Evolutionary conservation across 2,797 vertebrate genomes (phyloP).

Genomic region (Tarsius wallacei): DNA sequence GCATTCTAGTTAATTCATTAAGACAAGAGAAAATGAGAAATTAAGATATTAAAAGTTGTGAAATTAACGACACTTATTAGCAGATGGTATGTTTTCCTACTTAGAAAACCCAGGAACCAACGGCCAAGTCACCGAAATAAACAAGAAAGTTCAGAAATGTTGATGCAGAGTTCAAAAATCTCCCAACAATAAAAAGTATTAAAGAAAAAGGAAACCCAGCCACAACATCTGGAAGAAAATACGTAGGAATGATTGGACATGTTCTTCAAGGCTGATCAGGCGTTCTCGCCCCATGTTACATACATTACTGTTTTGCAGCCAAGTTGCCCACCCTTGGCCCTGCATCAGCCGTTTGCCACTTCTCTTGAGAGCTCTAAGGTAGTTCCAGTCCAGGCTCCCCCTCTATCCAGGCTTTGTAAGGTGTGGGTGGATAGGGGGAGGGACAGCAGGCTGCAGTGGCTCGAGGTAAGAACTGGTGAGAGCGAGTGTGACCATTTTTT

Average conservation of each 20-base stretch:
- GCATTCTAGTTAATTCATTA: background rate
- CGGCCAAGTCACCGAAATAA: background rate
- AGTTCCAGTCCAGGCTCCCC: background rate
- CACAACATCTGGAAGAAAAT: background rate
- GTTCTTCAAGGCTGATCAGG: background rate
- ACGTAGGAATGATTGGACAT: background rate
- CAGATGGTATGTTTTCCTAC: background rate
- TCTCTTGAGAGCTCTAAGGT: background rate
- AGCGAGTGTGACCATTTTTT: background rate
- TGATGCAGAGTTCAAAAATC: background rate
- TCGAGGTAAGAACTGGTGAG: background rate
- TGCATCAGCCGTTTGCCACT: background rate
- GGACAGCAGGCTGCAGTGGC: background rate
- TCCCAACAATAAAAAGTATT: background rate
- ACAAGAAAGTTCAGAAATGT: background rate
- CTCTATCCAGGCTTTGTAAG: background rate
- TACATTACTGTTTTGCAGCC: background rate
- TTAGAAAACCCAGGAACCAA: background rate
- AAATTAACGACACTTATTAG: background rate
- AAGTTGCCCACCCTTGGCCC: too few species aligned
- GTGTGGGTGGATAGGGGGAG: too few species aligned
- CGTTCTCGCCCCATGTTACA: background rate
- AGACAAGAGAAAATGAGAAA: background rate
- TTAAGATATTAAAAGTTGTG: background rate
- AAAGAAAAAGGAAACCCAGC: background rate